These are phyloP conservation scores for Eupithecia insigniata DNA, from an alignment of 2,888 invertebrate genomes.

Conservation along the genomic window DNA sequence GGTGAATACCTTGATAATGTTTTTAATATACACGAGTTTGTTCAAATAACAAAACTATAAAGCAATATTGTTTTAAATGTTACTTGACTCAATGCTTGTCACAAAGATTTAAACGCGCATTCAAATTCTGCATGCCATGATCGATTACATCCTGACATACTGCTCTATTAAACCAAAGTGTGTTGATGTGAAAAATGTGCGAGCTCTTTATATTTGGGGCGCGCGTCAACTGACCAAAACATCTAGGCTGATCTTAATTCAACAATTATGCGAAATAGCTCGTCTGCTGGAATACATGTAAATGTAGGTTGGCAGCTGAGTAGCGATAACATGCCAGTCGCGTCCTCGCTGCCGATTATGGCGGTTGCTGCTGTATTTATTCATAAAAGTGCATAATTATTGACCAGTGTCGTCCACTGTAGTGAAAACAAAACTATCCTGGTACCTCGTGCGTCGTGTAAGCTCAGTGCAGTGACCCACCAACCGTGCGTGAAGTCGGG, in stretches of 20 bases:
- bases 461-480: conserved; percentile 76
- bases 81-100: conserved; percentile 20
- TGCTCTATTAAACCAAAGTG: conserved; percentile 40
- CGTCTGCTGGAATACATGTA: conserved; percentile 70
- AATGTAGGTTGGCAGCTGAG: conserved; percentile 57
- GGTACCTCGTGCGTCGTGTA: conserved; percentile 55
- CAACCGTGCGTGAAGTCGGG: conserved; percentile 79
- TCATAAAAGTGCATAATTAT: conserved; percentile 54
- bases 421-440: conserved; percentile 57
- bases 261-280: conserved; percentile 64
- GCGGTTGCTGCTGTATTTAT: conserved; percentile 74
- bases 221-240: conserved; percentile 75
- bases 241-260: conserved; percentile 71
- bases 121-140: conserved; percentile 36
- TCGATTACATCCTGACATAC: conserved; percentile 34
- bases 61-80: conserved; percentile 34
- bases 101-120: conserved; percentile 41
- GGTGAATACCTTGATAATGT: conserved; percentile 49
- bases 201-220: conserved; percentile 63
- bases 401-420: conserved; percentile 45
- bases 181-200: conserved; percentile 59
- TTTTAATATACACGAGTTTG: neutral
- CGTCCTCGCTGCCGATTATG: conserved; percentile 79
- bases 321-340: conserved; percentile 81
- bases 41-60: neutral